These are phyloP conservation scores for Ptilonorhynchus violaceus DNA, from an alignment of 2,113 vertebrate species.

Conservation along the genomic window DNA sequence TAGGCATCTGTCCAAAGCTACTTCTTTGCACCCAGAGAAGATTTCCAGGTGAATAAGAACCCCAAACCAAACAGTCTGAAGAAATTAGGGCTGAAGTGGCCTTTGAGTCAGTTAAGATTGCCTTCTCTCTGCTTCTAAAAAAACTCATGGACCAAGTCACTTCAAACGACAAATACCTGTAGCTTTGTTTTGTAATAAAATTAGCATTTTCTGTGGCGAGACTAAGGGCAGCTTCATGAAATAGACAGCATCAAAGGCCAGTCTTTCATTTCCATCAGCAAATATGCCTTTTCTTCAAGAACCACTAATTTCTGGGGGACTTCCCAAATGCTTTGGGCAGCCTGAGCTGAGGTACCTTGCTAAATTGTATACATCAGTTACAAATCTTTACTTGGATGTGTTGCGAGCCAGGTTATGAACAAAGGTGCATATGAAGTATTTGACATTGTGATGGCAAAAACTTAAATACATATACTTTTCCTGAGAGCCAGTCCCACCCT, in stretches of 20 bases:
- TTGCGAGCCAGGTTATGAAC: not conserved
- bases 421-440: not conserved
- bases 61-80: not conserved
- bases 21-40: not conserved
- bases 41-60: not conserved
- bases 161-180: not conserved
- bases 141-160: fast-evolving
- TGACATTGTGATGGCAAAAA: not conserved
- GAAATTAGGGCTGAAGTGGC: not conserved
- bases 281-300: not conserved
- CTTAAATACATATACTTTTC: not conserved
- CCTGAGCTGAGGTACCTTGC: not conserved
- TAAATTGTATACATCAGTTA: not conserved
- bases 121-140: not conserved
- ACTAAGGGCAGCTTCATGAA: not conserved
- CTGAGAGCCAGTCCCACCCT: not conserved
- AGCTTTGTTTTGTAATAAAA: not conserved
- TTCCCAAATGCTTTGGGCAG: not conserved
- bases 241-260: not conserved
- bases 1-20: not conserved
- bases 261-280: not conserved
- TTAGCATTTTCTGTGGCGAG: not conserved
- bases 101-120: not conserved
- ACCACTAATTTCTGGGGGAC: not conserved
- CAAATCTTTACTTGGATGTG: not conserved